Base-by-base conservation (phyloP, 92 coral and sea anemone species). In the Heliopora coerulea region DNA sequence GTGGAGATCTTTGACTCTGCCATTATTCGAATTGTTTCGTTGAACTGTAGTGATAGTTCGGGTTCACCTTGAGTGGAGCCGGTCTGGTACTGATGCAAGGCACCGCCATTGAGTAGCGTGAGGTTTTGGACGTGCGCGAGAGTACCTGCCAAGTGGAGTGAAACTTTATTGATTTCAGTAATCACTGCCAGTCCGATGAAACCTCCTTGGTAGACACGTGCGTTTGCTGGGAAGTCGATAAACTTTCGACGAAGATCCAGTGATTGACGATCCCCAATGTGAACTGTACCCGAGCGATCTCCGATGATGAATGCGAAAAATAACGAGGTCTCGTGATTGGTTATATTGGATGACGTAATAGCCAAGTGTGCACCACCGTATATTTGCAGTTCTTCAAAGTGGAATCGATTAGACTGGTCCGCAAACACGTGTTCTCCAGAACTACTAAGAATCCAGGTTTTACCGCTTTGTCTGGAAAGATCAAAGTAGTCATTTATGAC, bases 341-440 rank as follows among this genome's bases (percentile, higher is more conserved):
- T 74, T 13, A 48, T 29, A 50, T 68, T 68, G 27, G 75, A 68
- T 41, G 92, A 91, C 0, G 91, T 82, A 65, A 93, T 82, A 29
- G 96, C 92, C 62, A 93, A 37, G 59, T 93, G 98, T 26, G 98
- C 98, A 4, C 93, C 91, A 15, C 96, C 98, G 70, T 84, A 89
- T 20, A 92, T 87, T 62, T 92, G 97, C 25, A 92, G 82, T 74
- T 92, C 97, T 77, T 92, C 97, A 65, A 92, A 92, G 78, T 87
- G 91, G 76, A 89, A 92, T 13, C 86, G 87, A 72, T 92, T 92
- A 11, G 96, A 79, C 21, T 81, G 74, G 68, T 84, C 85, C 8
- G 97, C 97, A 74, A 92, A 89, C 10, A 85, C 74, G 73, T 92
- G 97, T 29, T 67, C 28, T 15, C 97, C 97, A 7, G 97, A 92